Evolutionary conservation across 30 jellyfish, hydroid and myxozoan genomes (phyloP).

Genomic region (Rhopilema esculentum): DNA sequence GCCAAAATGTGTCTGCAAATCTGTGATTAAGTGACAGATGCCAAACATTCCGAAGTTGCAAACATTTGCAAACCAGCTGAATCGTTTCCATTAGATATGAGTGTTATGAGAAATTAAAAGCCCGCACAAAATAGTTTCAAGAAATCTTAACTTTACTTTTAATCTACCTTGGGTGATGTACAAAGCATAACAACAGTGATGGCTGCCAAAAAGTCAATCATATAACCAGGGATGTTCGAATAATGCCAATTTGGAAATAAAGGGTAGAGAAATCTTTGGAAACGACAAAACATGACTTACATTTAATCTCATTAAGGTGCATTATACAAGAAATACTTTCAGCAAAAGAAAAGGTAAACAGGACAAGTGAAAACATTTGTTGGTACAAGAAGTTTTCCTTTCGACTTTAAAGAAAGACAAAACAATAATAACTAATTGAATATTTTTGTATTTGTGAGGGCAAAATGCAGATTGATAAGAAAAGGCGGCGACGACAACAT

Average conservation of each 20-base stretch:
- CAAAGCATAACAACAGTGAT: no score
- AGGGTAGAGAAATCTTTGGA: not conserved
- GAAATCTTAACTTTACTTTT: no score
- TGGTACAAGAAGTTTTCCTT: not conserved
- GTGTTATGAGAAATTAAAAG: no score
- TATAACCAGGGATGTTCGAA: no score
- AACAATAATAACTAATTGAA: not conserved
- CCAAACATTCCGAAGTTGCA: not conserved
- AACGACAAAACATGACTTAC: not conserved
- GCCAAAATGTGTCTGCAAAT: not conserved
- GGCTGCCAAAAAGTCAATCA: no score
- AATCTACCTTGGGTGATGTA: no score
- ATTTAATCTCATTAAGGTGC: not conserved
- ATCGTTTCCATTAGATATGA: no score
- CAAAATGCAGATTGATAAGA: not conserved
- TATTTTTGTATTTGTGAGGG: not conserved
- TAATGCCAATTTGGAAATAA: not conserved
- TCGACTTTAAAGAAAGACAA: not conserved
- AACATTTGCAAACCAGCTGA: not conserved
- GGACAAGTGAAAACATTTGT: not conserved
- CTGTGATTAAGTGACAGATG: not conserved
- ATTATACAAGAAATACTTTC: not conserved
- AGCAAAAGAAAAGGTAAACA: not conserved
- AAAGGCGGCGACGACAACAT: not conserved
- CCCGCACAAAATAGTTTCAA: no score